Conservation (phyloP, 2,888 invertebrate genomes). For the Chymomyza caudatula region DNA sequence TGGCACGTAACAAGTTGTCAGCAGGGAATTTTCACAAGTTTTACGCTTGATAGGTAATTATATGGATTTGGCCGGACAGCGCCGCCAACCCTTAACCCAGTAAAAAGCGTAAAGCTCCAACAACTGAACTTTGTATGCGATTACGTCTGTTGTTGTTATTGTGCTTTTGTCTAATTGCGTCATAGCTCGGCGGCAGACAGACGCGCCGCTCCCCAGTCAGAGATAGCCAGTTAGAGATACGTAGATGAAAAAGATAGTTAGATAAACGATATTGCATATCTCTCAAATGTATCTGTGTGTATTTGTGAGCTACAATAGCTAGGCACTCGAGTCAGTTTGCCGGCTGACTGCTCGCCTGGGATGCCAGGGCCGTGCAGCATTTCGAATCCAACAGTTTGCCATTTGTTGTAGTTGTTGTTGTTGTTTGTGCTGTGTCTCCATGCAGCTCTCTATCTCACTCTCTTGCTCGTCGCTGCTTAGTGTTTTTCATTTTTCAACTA, state of each 20-base stretch:
- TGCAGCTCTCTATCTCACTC: conserved; percentile 10
- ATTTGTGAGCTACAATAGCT: not conserved
- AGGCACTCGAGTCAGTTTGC: conserved; percentile 34
- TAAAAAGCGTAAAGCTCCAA: conserved; percentile 7
- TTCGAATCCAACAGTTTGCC: conserved; percentile 16
- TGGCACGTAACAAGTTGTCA: conserved; percentile 13
- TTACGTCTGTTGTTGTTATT: conserved; percentile 10
- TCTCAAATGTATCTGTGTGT: conserved; percentile 20
- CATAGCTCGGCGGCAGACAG: conserved; percentile 41
- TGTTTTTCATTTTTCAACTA: conserved; percentile 38
- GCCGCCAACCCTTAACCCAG: not conserved
- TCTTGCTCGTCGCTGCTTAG: conserved; percentile 13
- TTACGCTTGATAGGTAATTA: conserved; percentile 39
- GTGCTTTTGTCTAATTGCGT: conserved; percentile 52
- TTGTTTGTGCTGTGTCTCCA: no score
- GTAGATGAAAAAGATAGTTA: conserved; percentile 45
- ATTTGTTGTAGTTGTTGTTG: conserved; percentile 7
- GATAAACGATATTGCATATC: conserved; percentile 36
- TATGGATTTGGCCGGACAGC: conserved; percentile 38
- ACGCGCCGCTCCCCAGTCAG: not conserved
- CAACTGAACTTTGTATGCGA: conserved; percentile 29
- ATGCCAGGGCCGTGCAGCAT: conserved; percentile 43
- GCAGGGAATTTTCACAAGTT: conserved; percentile 28
- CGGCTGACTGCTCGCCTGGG: conserved; percentile 37
- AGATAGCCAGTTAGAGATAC: conserved; percentile 5